These are phyloP conservation scores for Temnothorax rugatulus DNA, from an alignment of 2,888 invertebrate genomes.

Conservation along the genomic window DNA sequence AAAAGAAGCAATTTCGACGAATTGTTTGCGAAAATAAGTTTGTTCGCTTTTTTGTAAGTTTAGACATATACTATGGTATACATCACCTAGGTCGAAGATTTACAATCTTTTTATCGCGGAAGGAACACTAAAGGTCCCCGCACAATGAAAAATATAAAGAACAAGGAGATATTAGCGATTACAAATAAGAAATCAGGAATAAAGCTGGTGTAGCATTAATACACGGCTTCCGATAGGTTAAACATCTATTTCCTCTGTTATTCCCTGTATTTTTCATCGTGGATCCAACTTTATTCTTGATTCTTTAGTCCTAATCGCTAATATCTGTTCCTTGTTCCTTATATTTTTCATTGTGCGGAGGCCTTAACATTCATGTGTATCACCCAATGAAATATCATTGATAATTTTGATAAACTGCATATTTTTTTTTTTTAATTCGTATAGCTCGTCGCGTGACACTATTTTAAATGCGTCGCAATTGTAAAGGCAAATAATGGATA, in stretches of 20 bases:
- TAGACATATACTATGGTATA: conserved; percentile 44
- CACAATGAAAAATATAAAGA: too few relatives aligned
- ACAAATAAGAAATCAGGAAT: too few relatives aligned
- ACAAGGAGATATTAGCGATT: too few relatives aligned
- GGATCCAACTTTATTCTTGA: too few relatives aligned
- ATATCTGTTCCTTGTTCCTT: too few relatives aligned
- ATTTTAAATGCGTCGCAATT: conserved; percentile 39
- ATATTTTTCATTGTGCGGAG: too few relatives aligned
- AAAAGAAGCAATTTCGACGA: conserved; percentile 52
- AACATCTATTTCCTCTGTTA: too few relatives aligned
- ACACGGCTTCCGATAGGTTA: too few relatives aligned
- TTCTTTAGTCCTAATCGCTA: too few relatives aligned
- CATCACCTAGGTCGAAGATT: conserved; percentile 53
- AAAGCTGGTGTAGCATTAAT: too few relatives aligned
- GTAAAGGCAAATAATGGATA: conserved; percentile 20
- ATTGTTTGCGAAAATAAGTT: conserved; percentile 55
- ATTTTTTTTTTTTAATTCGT: conserved; percentile 46
- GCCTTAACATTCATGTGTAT: conserved; percentile 41
- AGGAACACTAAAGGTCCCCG: not conserved
- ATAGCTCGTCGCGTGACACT: conserved; percentile 33
- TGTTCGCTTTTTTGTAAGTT: conserved; percentile 60
- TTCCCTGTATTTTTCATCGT: too few relatives aligned
- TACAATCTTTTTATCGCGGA: conserved; percentile 41
- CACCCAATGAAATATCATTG: conserved; percentile 42
- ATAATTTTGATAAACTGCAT: conserved; percentile 31